phyloP scores from a whole-genome alignment of 2,797 vertebrate genomes.

The Ptychobarbus kaznakovi region DNA sequence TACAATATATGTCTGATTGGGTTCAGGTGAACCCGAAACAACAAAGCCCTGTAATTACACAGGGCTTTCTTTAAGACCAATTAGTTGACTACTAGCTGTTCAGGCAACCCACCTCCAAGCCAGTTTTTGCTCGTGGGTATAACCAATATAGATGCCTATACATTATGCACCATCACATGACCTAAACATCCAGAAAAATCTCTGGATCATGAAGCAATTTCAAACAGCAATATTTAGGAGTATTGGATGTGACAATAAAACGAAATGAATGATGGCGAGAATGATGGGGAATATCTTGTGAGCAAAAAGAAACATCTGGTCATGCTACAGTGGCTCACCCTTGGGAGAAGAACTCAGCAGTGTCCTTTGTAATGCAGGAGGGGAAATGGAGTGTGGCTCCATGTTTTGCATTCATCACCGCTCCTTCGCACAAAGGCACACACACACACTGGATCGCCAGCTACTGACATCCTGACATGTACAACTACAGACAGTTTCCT shows the following conservation, averaged over 20 bases:
- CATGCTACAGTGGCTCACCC: constrained; percentile 60
- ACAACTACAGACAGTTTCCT: constrained; percentile 75
- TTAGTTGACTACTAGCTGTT: constrained; percentile 11
- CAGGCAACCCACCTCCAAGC: neutral
- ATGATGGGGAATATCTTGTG: constrained; percentile 5
- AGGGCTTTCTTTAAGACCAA: neutral
- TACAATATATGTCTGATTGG: neutral
- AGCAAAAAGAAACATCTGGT: constrained; percentile 59
- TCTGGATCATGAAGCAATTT: neutral
- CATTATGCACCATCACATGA: neutral
- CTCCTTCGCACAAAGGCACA: constrained; percentile 31
- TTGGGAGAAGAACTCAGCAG: constrained; percentile 53
- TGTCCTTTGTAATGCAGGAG: constrained; percentile 64
- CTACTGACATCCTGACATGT: constrained; percentile 70
- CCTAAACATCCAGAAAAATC: neutral
- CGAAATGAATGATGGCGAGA: neutral
- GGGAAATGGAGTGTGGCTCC: constrained; percentile 57
- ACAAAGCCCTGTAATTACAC: constrained; percentile 24
- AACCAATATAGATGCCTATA: neutral
- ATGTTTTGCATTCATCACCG: constrained; percentile 67
- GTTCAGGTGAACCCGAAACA: constrained; percentile 32
- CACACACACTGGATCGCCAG: constrained; percentile 48
- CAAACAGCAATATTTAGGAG: constrained; percentile 19
- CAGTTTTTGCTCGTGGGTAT: neutral
- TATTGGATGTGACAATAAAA: constrained; percentile 19